These are phyloP conservation scores for Adoxophyes honmai DNA, from an alignment of 1,140 invertebrate species.

Conservation along the genomic window DNA sequence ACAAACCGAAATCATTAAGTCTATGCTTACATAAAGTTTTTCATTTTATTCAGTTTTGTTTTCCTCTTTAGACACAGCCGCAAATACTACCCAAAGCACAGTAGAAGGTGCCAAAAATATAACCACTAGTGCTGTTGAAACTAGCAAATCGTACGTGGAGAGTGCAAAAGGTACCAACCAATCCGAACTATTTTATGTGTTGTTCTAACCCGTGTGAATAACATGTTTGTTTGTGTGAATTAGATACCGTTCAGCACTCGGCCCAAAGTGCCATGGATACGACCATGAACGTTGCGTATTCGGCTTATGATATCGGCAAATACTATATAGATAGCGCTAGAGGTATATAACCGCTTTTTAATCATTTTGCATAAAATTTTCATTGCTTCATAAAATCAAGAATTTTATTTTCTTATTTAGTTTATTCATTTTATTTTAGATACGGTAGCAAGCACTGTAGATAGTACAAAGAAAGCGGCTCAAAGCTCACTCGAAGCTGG, in stretches of 20 bases:
- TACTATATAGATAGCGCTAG: conserved; percentile 56
- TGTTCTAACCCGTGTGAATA: conserved; percentile 18
- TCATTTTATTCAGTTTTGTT: background rate
- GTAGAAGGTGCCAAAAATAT: conserved; percentile 30
- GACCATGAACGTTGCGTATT: conserved; percentile 44
- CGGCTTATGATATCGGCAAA: conserved; percentile 52
- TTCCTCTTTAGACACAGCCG: conserved; percentile 29
- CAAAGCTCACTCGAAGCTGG: conserved; percentile 52
- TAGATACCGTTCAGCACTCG: conserved; percentile 57
- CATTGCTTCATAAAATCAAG: conserved; percentile 13
- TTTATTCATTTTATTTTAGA: conserved; percentile 40
- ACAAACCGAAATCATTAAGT: conserved; percentile 8
- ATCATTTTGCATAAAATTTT: conserved; percentile 16
- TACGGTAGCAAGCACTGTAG: conserved; percentile 56
- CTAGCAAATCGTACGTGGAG: conserved; percentile 3
- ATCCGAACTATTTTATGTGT: conserved; percentile 18
- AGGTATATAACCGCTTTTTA: conserved; percentile 35
- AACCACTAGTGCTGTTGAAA: conserved; percentile 4
- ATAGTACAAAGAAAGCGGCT: conserved; percentile 58
- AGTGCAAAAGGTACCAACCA: conserved; percentile 36
- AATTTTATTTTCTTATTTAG: conserved; percentile 16
- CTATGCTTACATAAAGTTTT: background rate
- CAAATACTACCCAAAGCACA: conserved; percentile 26
- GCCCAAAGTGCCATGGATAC: conserved; percentile 46
- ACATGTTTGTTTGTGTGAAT: conserved; percentile 21